Percentiles rank a stretch among this genome's conserved stretches.
These are phyloP conservation scores for Clistopyga incitator DNA, from an alignment of 2,888 invertebrate species.

Conservation along the genomic window DNA sequence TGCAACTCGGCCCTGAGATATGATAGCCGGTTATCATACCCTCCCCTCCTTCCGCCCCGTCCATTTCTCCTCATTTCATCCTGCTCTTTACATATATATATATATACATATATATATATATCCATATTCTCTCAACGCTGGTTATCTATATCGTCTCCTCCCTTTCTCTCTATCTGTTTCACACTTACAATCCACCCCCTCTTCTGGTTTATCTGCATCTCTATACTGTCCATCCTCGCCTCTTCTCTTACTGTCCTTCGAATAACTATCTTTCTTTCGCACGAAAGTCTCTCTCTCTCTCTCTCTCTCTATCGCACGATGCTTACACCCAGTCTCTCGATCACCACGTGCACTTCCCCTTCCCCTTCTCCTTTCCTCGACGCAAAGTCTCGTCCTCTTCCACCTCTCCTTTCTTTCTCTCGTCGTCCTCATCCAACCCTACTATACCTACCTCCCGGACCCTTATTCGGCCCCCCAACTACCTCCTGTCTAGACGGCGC, in stretches of 20 bases:
- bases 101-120: neutral
- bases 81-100: slow-evolving; percentile 24
- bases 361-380: slow-evolving; percentile 30
- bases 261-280: slow-evolving; percentile 47
- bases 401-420: slow-evolving; percentile 44
- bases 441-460: slow-evolving; percentile 39
- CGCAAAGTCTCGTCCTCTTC: slow-evolving; percentile 31
- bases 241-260: slow-evolving; percentile 55
- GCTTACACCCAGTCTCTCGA: slow-evolving; percentile 55
- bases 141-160: slow-evolving; percentile 37
- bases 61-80: slow-evolving; percentile 51
- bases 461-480: slow-evolving; percentile 74
- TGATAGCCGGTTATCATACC: slow-evolving; percentile 81
- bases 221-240: slow-evolving; percentile 42
- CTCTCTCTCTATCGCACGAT: neutral
- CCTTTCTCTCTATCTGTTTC: slow-evolving; percentile 31
- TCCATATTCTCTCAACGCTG: slow-evolving; percentile 30
- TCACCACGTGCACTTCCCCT: slow-evolving; percentile 61
- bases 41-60: slow-evolving; percentile 68
- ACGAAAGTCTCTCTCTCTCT: slow-evolving; percentile 24
- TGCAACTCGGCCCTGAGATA: slow-evolving; percentile 78
- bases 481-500: slow-evolving; percentile 82
- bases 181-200: slow-evolving; percentile 40
- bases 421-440: slow-evolving; percentile 53
- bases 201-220: slow-evolving; percentile 62